Percentiles rank a stretch among this genome's conserved stretches.
These are phyloP conservation scores for Teleogryllus occipitalis DNA, from an alignment of 1,140 invertebrate genomes.

Conservation along the genomic window DNA sequence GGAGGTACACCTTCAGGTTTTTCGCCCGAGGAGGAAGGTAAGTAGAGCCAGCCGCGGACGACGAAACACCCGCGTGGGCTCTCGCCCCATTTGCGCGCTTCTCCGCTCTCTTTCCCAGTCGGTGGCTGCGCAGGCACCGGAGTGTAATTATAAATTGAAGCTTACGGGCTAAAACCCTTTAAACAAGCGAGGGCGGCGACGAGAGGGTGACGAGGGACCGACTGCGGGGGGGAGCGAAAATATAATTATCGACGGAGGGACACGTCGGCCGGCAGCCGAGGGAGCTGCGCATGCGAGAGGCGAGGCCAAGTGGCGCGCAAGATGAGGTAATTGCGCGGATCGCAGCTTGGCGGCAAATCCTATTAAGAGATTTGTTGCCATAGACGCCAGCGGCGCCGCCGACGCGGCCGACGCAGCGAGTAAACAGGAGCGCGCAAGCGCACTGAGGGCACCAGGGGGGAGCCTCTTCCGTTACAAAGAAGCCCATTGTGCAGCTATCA, in stretches of 20 bases:
- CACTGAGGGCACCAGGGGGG: background rate
- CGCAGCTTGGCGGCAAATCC: slow-evolving; percentile 17
- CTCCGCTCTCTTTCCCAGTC: background rate
- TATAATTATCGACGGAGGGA: background rate
- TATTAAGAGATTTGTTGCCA: slow-evolving; percentile 21
- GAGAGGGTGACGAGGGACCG: too few relatives aligned
- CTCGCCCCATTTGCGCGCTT: background rate
- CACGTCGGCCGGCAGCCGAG: background rate
- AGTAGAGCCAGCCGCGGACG: too few relatives aligned
- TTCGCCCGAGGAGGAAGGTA: too few relatives aligned
- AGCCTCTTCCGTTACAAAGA: background rate
- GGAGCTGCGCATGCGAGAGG: background rate
- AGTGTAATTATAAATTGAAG: background rate
- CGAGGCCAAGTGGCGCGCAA: background rate
- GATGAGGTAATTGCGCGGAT: slow-evolving; percentile 17
- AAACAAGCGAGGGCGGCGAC: background rate
- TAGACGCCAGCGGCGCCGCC: background rate
- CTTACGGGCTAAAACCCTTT: background rate
- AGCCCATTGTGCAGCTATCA: background rate
- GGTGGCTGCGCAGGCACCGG: background rate
- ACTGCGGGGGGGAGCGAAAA: background rate
- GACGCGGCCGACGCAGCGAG: too few relatives aligned
- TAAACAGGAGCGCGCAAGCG: background rate
- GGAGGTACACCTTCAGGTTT: too few relatives aligned
- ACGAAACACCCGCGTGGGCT: background rate